A percentile compares a stretch with the other conserved stretches of the same genome.
phyloP scores from a whole-genome alignment of 1,140 invertebrate genomes.

The Lutraria rhynchaena region DNA sequence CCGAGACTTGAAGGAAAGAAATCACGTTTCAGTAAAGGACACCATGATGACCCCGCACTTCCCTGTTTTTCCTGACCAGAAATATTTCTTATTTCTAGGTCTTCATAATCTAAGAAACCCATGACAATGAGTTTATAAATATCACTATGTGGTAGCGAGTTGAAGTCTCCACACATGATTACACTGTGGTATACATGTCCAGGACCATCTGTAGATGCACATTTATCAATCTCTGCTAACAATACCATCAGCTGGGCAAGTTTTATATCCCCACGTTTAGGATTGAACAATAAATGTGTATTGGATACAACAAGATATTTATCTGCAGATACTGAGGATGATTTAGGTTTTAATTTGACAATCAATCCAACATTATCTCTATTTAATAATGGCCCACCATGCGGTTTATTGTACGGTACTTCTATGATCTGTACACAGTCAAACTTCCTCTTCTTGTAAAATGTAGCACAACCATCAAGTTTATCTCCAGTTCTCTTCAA shows the following conservation, averaged over 20 bases:
- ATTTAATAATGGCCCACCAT: conserved; percentile 85
- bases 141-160: conserved; percentile 88
- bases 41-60: conserved; percentile 45
- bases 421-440: conserved; percentile 83
- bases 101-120: conserved; percentile 86
- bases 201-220: conserved; percentile 23
- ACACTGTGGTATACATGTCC: conserved; percentile 86
- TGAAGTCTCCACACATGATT: conserved; percentile 95
- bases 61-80: conserved; percentile 74
- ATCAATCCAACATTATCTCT: conserved; percentile 94
- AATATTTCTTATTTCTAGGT: conserved; percentile 73
- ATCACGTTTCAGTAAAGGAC: conserved; percentile 60
- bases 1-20: conserved; percentile 84
- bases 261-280: conserved; percentile 92
- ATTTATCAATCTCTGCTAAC: conserved; percentile 89
- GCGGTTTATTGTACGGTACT: conserved; percentile 85
- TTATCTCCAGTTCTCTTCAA: conserved; percentile 89
- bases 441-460: conserved; percentile 88
- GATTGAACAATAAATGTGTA: conserved; percentile 97
- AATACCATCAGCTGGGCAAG: conserved; percentile 91
- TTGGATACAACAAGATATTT: conserved; percentile 89
- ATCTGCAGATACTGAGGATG: neutral
- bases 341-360: conserved; percentile 85
- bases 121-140: conserved; percentile 88
- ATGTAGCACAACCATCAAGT: conserved; percentile 92